Evolutionary conservation across 2,888 invertebrate genomes (phyloP), one percentile per base, ranked within the genome.

Genomic region (Microctonus brassicae): DNA sequence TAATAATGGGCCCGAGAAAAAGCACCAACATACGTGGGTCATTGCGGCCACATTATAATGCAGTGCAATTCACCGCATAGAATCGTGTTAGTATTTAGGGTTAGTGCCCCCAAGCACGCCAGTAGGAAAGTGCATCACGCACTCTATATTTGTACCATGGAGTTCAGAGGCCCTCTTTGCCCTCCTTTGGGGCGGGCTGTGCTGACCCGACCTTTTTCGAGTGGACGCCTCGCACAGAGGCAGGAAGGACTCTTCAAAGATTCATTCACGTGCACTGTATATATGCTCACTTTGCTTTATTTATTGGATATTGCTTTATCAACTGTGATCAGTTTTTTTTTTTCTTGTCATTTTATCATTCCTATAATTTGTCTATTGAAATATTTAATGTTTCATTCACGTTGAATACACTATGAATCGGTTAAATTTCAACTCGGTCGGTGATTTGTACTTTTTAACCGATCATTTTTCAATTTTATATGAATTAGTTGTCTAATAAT

Each of bases 61-160:
- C 81, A 75, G 76, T 72, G 80, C 79, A 82, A 80, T 83, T 80
- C 80, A 75, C 77, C 75, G 79, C 78, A 77, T 72, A 78, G 67
- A 70, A 63, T 74, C 76, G 78, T 78, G 82, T 81, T 84, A 83
- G 84, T 84, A 84, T 84, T 86, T 84, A 83, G 83, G 82, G 84
- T 83, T 83, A 84, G 78, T 83, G 80, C 81, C 72, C 74, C 77
- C 72, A 76, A 79, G 73, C 84, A 85, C 84, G 83, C 83, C 76
- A 84, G 69, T 79, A 71, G 67, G 78, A 70, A 75, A 79, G 80
- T 84, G 78, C 80, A 83, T 83, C 83, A 81, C 82, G 81, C 80
- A 81, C 80, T 80, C 70, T 77, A 79, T 39, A 47, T 47, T n/a
- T 36, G 33, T 17, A 61, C 17, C n/a, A n/a, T 39, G 29, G 58